Evolutionary conservation across 2,888 invertebrate genomes (phyloP).

Genomic region (Amphipyra tragopoginis): DNA sequence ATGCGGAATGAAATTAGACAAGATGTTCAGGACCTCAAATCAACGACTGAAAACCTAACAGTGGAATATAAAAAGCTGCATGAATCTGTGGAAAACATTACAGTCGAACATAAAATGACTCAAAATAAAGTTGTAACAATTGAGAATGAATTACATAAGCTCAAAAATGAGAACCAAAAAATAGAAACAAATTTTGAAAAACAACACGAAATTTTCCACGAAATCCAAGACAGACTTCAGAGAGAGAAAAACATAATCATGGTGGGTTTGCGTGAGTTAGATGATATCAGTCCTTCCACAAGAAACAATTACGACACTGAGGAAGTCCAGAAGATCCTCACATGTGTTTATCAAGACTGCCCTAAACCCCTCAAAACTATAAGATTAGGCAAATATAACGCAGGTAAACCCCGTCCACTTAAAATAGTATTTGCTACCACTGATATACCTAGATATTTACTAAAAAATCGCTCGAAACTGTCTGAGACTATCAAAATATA

Average conservation of each 20-base stretch:
- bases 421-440: conserved; percentile 4
- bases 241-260: conserved; percentile 2
- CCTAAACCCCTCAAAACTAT: conserved; percentile 1
- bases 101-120: conserved; percentile 1
- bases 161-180: neutral
- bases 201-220: conserved; percentile 1
- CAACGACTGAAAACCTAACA: conserved; percentile 4
- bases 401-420: neutral
- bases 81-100: neutral
- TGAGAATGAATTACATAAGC: neutral
- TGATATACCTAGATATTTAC: conserved; percentile 1
- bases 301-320: neutral
- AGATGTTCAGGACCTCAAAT: conserved; percentile 5
- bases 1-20: conserved; percentile 4
- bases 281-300: neutral
- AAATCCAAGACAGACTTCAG: conserved; percentile 3
- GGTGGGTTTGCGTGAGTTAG: conserved; percentile 1
- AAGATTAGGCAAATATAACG: conserved; percentile 5
- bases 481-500: conserved; percentile 2
- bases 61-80: conserved; percentile 3
- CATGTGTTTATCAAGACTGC: neutral
- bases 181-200: neutral
- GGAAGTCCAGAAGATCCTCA: neutral
- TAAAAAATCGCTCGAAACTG: conserved; percentile 5
- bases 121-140: conserved; percentile 10